These are phyloP conservation scores for Beris chalybata DNA, from an alignment of 2,888 invertebrate species.

Conservation along the genomic window DNA sequence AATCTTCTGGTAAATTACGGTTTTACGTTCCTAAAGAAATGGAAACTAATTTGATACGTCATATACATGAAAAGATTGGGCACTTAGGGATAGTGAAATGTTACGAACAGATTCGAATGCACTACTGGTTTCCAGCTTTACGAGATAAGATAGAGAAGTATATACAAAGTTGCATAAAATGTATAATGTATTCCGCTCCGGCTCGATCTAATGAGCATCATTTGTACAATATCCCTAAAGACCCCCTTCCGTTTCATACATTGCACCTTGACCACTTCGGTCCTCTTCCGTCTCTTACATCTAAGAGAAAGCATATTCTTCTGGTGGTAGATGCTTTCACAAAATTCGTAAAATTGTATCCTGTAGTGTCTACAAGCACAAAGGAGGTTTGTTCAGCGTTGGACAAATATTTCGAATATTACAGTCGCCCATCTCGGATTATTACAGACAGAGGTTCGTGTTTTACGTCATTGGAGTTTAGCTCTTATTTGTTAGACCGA, in stretches of 20 bases:
- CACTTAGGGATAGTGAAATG: constrained; percentile 46
- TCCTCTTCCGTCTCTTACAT: constrained; percentile 31
- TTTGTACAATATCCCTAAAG: constrained; percentile 44
- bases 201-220: constrained; percentile 33
- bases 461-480: constrained; percentile 31
- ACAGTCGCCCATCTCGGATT: constrained; percentile 5
- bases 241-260: constrained; percentile 42
- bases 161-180: constrained; percentile 13
- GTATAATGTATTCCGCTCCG: background rate
- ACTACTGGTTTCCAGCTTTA: constrained; percentile 47
- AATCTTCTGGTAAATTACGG: constrained; percentile 1
- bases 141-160: constrained; percentile 11
- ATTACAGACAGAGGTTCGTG: constrained; percentile 16
- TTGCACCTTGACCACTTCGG: no score
- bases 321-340: constrained; percentile 35
- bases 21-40: constrained; percentile 38
- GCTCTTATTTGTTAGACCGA: constrained; percentile 34
- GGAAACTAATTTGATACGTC: constrained; percentile 36
- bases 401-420: constrained; percentile 12
- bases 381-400: background rate
- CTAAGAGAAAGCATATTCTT: constrained; percentile 33
- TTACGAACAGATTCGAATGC: constrained; percentile 36
- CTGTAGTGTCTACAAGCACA: background rate
- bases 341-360: constrained; percentile 35
- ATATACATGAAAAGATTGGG: constrained; percentile 42